Evolutionary conservation across 2,888 invertebrate species (phyloP).

Genomic region (Dasypolia templi): DNA sequence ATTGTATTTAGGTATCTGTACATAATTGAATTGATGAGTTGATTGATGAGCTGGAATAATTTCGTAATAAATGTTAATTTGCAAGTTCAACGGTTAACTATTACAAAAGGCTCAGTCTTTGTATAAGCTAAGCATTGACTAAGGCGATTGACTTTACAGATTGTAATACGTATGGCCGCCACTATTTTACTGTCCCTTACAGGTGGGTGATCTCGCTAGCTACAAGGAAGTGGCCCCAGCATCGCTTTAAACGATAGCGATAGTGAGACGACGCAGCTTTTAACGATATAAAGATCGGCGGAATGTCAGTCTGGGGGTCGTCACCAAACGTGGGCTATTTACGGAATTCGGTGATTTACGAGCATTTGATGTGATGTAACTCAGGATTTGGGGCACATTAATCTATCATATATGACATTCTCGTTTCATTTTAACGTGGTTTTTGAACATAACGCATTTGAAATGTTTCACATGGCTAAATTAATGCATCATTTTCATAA

Average conservation of each 20-base stretch:
- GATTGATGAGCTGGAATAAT: background rate
- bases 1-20: background rate
- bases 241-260: too few relatives aligned
- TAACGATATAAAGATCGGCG: constrained; percentile 59
- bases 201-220: constrained; percentile 16
- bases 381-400: constrained; percentile 27
- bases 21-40: background rate
- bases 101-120: background rate
- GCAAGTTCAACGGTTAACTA: background rate
- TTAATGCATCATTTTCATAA: constrained; percentile 1
- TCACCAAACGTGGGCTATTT: constrained; percentile 60
- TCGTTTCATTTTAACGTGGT: constrained; percentile 6
- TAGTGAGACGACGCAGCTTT: too few relatives aligned
- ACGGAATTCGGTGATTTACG: constrained; percentile 42
- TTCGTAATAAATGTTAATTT: background rate
- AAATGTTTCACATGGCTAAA: background rate
- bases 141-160: background rate
- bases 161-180: background rate
- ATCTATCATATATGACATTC: constrained; percentile 8
- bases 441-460: background rate
- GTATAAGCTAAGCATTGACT: background rate
- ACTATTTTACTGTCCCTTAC: background rate
- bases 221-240: constrained; percentile 43
- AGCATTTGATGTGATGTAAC: constrained; percentile 30
- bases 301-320: constrained; percentile 65